phyloP scores from a whole-genome alignment of 2,113 vertebrate genomes.

The Scortum barcoo region DNA sequence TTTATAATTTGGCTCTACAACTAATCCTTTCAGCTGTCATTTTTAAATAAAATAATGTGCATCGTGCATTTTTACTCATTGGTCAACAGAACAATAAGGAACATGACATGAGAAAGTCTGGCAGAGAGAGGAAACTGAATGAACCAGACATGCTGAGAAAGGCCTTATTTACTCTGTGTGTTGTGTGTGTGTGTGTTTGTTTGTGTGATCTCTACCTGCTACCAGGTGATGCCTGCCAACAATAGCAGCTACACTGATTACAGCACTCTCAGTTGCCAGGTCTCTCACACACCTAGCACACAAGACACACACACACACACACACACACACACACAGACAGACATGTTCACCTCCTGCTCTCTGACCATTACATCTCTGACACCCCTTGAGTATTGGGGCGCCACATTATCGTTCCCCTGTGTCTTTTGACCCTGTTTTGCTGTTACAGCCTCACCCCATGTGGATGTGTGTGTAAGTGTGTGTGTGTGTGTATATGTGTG shows the following conservation, averaged over 20 bases:
- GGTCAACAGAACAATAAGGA: background rate
- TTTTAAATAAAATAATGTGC: background rate
- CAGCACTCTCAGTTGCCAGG: slow-evolving; percentile 2
- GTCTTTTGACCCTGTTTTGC: slow-evolving; percentile 53
- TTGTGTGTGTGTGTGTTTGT: background rate
- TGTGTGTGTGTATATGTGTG: no score
- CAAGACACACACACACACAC: background rate
- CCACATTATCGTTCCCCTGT: slow-evolving; percentile 43
- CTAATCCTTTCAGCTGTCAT: background rate
- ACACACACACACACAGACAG: background rate
- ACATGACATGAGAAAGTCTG: background rate
- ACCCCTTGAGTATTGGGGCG: slow-evolving; percentile 39
- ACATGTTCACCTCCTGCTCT: slow-evolving; percentile 25
- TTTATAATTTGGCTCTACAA: background rate
- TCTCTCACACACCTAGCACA: background rate
- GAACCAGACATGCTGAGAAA: background rate
- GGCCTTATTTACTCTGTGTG: background rate
- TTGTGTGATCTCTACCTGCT: slow-evolving; percentile 23
- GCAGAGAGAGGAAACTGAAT: background rate
- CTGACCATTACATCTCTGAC: slow-evolving; percentile 35
- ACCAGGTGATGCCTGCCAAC: slow-evolving; percentile 41
- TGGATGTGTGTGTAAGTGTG: background rate
- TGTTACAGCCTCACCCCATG: slow-evolving; percentile 31
- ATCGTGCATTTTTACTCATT: background rate
- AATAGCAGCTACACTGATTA: slow-evolving; percentile 38